phyloP scores from a whole-genome alignment of 2,888 invertebrate genomes.

The Teinopalpus imperialis region DNA sequence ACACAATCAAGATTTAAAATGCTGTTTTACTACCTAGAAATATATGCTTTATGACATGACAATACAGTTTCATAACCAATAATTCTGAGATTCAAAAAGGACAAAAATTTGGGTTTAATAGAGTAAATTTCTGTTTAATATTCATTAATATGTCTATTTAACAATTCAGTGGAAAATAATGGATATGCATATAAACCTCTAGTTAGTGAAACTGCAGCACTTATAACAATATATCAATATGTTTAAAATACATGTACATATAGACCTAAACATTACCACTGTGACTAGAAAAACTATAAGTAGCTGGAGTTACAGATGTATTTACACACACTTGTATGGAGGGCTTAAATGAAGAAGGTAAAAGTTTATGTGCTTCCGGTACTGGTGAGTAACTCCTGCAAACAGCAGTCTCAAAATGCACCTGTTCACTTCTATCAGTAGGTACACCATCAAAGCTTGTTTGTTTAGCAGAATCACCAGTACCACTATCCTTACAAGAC shows the following conservation, averaged over 20 bases:
- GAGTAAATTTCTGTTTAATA: background rate
- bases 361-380: slow-evolving; percentile 75
- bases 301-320: slow-evolving; percentile 77
- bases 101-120: background rate
- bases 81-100: slow-evolving; percentile 19
- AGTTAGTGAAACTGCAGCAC: slow-evolving; percentile 68
- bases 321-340: slow-evolving; percentile 80
- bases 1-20: slow-evolving; percentile 65
- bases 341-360: slow-evolving; percentile 76
- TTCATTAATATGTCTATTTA: background rate
- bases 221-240: slow-evolving; percentile 36
- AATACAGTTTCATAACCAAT: no score
- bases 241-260: slow-evolving; percentile 36
- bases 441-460: slow-evolving; percentile 84
- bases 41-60: no score
- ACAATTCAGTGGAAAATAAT: slow-evolving; percentile 5
- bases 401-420: slow-evolving; percentile 70
- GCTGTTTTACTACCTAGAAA: slow-evolving; percentile 66
- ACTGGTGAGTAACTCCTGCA: slow-evolving; percentile 74
- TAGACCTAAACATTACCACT: slow-evolving; percentile 63
- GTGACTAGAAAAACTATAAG: slow-evolving; percentile 81
- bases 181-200: slow-evolving; percentile 30
- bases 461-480: slow-evolving; percentile 89
- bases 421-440: slow-evolving; percentile 68
- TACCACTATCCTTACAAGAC: slow-evolving; percentile 90